Evolutionary conservation across 2,113 vertebrate genomes (phyloP).

Genomic region (Tretioscincus oriximinensis): DNA sequence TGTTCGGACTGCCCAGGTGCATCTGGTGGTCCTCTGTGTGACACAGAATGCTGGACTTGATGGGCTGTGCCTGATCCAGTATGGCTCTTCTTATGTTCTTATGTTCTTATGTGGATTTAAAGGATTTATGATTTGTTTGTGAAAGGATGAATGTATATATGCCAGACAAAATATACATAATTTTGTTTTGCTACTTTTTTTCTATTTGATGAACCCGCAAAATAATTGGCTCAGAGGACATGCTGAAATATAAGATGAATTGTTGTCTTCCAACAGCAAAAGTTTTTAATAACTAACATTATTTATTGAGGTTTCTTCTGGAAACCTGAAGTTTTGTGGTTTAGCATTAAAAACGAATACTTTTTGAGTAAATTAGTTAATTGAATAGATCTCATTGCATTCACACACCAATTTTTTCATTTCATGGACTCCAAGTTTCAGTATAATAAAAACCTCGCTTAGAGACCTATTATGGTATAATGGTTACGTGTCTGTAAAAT

Average conservation of each 20-base stretch:
- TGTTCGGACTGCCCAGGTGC: no score
- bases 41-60: no score
- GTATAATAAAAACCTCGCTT: neutral
- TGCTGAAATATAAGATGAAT: neutral
- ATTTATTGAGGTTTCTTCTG: neutral
- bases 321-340: neutral
- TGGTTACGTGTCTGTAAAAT: conserved; percentile 1
- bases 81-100: no score
- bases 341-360: neutral
- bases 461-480: neutral
- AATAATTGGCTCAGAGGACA: neutral
- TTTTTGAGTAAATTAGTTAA: neutral
- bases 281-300: neutral
- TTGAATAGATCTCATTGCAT: neutral
- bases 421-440: conserved; percentile 1
- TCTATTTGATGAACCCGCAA: no score
- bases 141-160: no score
- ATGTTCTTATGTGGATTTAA: no score
- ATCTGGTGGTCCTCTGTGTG: no score
- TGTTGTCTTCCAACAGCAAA: neutral
- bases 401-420: neutral
- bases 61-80: no score
- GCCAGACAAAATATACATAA: no score
- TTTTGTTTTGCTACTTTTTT: no score
- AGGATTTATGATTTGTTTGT: no score